Conservation (phyloP, 2,797 vertebrate genomes). For the Mycteria americana region DNA sequence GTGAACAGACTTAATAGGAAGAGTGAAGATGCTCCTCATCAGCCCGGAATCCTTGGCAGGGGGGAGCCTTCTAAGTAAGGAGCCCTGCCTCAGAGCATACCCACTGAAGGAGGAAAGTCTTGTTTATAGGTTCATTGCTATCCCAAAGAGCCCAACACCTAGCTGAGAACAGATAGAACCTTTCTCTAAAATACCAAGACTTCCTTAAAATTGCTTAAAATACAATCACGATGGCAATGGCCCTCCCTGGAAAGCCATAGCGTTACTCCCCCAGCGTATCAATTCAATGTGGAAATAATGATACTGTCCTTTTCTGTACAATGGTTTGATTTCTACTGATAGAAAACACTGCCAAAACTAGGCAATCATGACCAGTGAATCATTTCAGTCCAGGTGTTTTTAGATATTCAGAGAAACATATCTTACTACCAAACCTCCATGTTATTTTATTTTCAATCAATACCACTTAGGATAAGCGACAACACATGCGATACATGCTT, state of each 20-base stretch:
- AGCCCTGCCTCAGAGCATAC: not conserved
- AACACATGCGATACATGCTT: fast-evolving
- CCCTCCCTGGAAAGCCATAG: not conserved
- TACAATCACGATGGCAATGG: not conserved
- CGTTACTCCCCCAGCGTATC: not conserved
- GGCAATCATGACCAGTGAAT: not conserved
- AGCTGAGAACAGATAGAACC: not conserved
- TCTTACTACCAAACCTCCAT: not conserved
- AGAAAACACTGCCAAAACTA: not conserved
- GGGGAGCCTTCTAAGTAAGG: not conserved
- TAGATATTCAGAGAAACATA: not conserved
- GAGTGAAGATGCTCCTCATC: not conserved
- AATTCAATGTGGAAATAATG: fast-evolving
- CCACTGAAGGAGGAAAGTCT: not conserved
- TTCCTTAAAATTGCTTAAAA: not conserved
- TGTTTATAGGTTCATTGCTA: not conserved
- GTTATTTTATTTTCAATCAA: not conserved
- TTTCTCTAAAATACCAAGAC: not conserved
- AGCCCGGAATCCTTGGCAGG: not conserved
- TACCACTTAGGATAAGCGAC: not conserved
- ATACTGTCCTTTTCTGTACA: not conserved
- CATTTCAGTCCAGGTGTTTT: not conserved
- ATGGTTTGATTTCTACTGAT: not conserved
- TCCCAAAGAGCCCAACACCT: not conserved
- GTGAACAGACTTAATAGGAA: not conserved